Percentiles rank a stretch among this genome's conserved stretches.
phyloP scores from a whole-genome alignment of 2,888 invertebrate species.

The Zhuqinia jingwanae region DNA sequence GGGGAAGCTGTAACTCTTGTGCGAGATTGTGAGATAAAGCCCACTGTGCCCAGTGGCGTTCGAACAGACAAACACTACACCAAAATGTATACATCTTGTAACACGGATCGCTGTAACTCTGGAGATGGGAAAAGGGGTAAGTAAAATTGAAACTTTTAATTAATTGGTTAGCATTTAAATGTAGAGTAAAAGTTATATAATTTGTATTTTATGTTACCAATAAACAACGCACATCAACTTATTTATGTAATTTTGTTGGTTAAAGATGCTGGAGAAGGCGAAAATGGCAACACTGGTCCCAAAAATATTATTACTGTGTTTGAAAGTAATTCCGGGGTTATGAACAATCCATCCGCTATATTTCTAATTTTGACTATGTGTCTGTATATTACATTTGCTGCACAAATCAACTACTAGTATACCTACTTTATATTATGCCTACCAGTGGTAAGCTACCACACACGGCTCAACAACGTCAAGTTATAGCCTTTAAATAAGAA shows the following conservation, averaged over 20 bases:
- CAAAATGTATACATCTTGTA: constrained; percentile 60
- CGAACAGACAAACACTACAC: constrained; percentile 62
- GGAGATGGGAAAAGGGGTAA: constrained; percentile 56
- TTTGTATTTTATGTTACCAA: neutral
- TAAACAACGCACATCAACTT: too few species aligned
- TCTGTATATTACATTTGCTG: too few species aligned
- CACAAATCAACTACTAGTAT: too few species aligned
- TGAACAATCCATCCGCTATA: neutral
- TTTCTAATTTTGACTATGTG: too few species aligned
- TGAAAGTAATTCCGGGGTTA: neutral
- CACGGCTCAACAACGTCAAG: too few species aligned
- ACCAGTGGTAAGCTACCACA: too few species aligned
- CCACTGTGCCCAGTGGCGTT: constrained; percentile 29
- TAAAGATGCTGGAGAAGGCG: constrained; percentile 31
- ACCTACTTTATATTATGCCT: too few species aligned
- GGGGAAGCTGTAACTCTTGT: constrained; percentile 18
- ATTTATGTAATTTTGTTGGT: too few species aligned
- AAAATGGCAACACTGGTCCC: constrained; percentile 18
- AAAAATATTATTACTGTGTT: constrained; percentile 14
- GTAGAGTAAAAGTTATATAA: neutral
- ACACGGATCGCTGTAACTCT: constrained; percentile 33
- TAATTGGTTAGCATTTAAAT: neutral
- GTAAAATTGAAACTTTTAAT: too few species aligned
- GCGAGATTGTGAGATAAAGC: constrained; percentile 42
- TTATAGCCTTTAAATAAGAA: too few species aligned